phyloP scores from a whole-genome alignment of 2,113 vertebrate species.

The Caranx melampygus region DNA sequence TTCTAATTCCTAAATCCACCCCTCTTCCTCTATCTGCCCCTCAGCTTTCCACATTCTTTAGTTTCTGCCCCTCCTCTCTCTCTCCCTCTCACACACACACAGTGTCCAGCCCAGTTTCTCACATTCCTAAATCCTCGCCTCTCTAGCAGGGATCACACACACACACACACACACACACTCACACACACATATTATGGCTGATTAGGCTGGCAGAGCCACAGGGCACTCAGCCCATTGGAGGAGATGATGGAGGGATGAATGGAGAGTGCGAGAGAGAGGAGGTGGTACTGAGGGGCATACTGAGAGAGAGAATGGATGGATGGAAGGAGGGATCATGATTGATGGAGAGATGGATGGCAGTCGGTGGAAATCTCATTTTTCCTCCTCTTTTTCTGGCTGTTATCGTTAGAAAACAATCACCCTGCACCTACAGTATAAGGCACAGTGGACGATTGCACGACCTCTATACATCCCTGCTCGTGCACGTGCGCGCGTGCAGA shows the following conservation, averaged over 20 bases:
- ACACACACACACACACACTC: conserved; percentile 16
- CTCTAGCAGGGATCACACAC: conserved; percentile 37
- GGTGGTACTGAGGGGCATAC: not conserved
- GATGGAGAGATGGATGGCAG: conserved; percentile 15
- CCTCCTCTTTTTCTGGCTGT: not conserved
- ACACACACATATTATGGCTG: conserved; percentile 61
- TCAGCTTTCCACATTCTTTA: conserved; percentile 13
- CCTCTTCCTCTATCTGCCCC: conserved; percentile 21
- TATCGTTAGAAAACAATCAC: not conserved
- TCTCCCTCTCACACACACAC: not conserved
- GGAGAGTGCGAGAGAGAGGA: conserved; percentile 3
- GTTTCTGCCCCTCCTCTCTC: not conserved
- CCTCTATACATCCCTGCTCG: not conserved
- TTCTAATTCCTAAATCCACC: conserved; percentile 53
- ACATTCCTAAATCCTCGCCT: conserved; percentile 34
- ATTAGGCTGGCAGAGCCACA: conserved; percentile 65
- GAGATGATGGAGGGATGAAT: conserved; percentile 37
- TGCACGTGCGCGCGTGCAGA: conserved; percentile 46
- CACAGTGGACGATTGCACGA: conserved; percentile 14
- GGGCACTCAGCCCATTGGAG: conserved; percentile 43
- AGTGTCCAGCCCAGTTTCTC: conserved; percentile 33
- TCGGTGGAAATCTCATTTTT: not conserved
- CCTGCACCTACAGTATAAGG: not conserved
- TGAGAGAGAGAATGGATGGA: not conserved
- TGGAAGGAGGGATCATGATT: not conserved